Evolutionary conservation across 1,140 invertebrate species (phyloP), one percentile per base, ranked within the genome.

Genomic region (Mylabris phalerata): DNA sequence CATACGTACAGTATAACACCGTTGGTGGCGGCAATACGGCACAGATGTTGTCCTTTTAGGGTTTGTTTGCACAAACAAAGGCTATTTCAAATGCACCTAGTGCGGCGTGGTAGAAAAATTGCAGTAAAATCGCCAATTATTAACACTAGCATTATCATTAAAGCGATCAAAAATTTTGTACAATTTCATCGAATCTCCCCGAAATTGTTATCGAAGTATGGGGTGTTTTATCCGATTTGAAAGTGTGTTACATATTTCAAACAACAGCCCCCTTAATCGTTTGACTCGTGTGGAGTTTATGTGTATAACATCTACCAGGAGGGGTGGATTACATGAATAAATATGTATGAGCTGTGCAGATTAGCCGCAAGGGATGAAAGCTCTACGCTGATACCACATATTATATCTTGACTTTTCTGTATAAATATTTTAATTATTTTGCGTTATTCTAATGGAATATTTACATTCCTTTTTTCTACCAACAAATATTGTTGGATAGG

Each of bases 61-160:
- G 64, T 57, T 57, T 67, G 63, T 67, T 65, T 67, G 66, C 63
- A 62, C 64, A 66, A 67, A 67, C 66, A 66, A 65, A 63, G 58
- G 57, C 50, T 63, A 62, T 67, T 67, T 63, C 61, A 61, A 57
- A 57, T 32, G 32, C 7, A 19, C 19, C 19, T 19, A 19, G 19
- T 19, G 19, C 19, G 19, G 19, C 19, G 19, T 19, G 19, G 1
- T 1, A 19, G 19, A 19, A 19, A 19, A 19, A 19, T 19, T 19
- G 1, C 19, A 19, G 1, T 19, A 19, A 19, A 19, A 19, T 19
- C 19, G 19, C 19, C 19, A 19, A 19, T 19, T 19, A 19, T 19
- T 19, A 19, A 19, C 19, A 19, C 19, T 19, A 2, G 1, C 19
- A 19, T 19, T 19, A 19, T 19, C 19, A 19, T 19, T 19, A 19